Evolutionary conservation across 2,888 invertebrate species (phyloP).

Genomic region (Hemithea aestivaria): DNA sequence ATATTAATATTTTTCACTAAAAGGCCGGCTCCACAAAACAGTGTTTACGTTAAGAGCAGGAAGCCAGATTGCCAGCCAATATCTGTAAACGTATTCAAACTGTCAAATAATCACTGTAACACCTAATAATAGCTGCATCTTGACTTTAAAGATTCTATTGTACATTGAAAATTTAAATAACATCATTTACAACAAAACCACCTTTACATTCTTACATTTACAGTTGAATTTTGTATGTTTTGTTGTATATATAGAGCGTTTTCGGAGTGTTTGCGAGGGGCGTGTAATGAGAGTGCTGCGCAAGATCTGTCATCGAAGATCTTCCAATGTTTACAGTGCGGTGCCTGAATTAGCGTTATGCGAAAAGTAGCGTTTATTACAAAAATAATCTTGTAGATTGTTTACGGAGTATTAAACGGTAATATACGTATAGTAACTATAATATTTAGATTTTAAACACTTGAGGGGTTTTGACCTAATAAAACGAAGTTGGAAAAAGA

Average conservation of each 20-base stretch:
- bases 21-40: slow-evolving; percentile 48
- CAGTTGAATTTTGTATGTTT: slow-evolving; percentile 35
- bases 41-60: slow-evolving; percentile 72
- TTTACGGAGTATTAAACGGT: slow-evolving; percentile 38
- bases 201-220: slow-evolving; percentile 26
- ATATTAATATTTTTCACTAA: slow-evolving; percentile 53
- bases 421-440: slow-evolving; percentile 18
- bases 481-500: too few species aligned
- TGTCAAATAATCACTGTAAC: slow-evolving; percentile 76
- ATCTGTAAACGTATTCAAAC: slow-evolving; percentile 79
- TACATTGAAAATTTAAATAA: slow-evolving; percentile 45
- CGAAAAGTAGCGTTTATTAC: slow-evolving; percentile 46
- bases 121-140: slow-evolving; percentile 75
- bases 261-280: slow-evolving; percentile 56
- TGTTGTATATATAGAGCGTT: slow-evolving; percentile 54
- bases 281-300: slow-evolving; percentile 66
- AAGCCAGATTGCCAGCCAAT: slow-evolving; percentile 76
- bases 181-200: too few species aligned
- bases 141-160: slow-evolving; percentile 68
- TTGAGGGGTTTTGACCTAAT: too few species aligned
- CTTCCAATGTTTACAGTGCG: slow-evolving; percentile 59
- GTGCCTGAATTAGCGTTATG: slow-evolving; percentile 48
- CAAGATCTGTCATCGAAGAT: slow-evolving; percentile 59
- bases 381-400: slow-evolving; percentile 43
- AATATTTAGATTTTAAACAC: too few species aligned